Percentiles rank a stretch among this genome's conserved stretches.
Conservation (phyloP, 2,113 vertebrate species). For the Catharus bicknelli region DNA sequence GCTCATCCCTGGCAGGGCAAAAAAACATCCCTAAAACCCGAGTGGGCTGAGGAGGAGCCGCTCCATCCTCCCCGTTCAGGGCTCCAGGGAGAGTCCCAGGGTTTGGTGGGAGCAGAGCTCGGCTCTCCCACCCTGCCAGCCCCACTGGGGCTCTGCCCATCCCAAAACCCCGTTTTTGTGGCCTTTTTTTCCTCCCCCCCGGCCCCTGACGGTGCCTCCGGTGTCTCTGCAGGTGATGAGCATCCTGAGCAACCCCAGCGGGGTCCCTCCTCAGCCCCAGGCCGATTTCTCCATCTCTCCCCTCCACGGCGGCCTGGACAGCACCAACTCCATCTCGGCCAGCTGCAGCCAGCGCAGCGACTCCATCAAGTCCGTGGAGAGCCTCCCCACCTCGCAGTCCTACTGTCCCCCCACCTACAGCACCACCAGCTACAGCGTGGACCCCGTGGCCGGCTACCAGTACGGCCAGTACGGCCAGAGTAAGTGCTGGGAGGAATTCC, state of each 20-base stretch:
- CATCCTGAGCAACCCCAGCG: conserved; percentile 93
- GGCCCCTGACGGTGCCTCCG: neutral
- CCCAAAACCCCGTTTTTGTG: neutral
- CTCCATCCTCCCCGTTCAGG: accelerated
- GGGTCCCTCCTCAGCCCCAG: conserved; percentile 89
- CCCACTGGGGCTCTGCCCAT: accelerated
- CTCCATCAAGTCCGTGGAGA: conserved; percentile 95
- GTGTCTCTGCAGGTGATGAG: conserved; percentile 90
- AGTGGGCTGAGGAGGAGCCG: neutral
- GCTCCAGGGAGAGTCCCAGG: neutral
- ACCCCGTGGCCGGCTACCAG: conserved; percentile 97
- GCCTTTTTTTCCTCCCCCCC: neutral
- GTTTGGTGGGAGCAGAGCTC: neutral
- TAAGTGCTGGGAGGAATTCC: conserved; percentile 69
- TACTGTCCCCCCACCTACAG: conserved; percentile 99
- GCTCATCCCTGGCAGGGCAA: neutral
- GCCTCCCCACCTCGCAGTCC: conserved; percentile 94
- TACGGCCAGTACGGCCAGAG: conserved; percentile 97
- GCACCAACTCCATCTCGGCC: conserved; percentile 92
- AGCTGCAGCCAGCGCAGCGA: conserved; percentile 98
- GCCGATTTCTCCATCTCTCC: conserved; percentile 98
- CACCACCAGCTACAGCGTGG: conserved; percentile 96
- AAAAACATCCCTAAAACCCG: neutral
- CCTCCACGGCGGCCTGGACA: conserved; percentile 91
- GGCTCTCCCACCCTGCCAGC: neutral